Evolutionary conservation across 2,888 invertebrate genomes (phyloP).

Genomic region (Campoplex capitator): DNA sequence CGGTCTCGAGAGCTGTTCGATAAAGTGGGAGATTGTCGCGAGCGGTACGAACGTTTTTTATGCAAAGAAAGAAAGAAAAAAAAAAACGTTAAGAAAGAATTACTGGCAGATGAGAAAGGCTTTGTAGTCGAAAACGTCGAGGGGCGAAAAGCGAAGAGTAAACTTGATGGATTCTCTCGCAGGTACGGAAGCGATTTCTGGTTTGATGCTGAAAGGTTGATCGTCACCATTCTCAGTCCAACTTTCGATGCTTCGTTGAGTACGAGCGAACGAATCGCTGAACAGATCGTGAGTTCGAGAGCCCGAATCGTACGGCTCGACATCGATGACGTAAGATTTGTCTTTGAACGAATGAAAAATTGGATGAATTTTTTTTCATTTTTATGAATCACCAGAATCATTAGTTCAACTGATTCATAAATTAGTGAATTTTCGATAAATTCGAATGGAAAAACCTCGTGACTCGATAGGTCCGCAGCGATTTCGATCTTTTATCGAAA

Average conservation of each 20-base stretch:
- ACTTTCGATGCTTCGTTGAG: slow-evolving; percentile 75
- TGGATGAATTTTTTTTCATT: background rate
- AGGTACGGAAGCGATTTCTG: slow-evolving; percentile 84
- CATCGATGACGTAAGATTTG: slow-evolving; percentile 34
- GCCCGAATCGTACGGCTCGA: slow-evolving; percentile 40
- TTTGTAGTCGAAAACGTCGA: slow-evolving; percentile 86
- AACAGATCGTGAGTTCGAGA: slow-evolving; percentile 72
- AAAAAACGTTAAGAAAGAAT: background rate
- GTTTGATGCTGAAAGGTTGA: slow-evolving; percentile 86
- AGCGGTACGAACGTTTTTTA: background rate
- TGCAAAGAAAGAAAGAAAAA: background rate
- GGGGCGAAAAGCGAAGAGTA: slow-evolving; percentile 86
- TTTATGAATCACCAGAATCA: slow-evolving; percentile 1
- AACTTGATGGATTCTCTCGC: slow-evolving; percentile 84
- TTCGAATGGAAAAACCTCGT: slow-evolving; percentile 27
- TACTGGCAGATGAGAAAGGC: slow-evolving; percentile 86
- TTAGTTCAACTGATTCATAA: background rate
- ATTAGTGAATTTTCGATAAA: background rate
- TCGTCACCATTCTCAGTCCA: slow-evolving; percentile 75
- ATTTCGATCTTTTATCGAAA: background rate
- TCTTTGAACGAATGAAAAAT: slow-evolving; percentile 7
- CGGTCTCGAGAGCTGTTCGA: background rate
- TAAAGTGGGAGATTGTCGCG: background rate
- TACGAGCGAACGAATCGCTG: slow-evolving; percentile 74
- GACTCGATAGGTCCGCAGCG: slow-evolving; percentile 20